Evolutionary conservation across 2,797 vertebrate species (phyloP).

Genomic region (Danio aesculapii): DNA sequence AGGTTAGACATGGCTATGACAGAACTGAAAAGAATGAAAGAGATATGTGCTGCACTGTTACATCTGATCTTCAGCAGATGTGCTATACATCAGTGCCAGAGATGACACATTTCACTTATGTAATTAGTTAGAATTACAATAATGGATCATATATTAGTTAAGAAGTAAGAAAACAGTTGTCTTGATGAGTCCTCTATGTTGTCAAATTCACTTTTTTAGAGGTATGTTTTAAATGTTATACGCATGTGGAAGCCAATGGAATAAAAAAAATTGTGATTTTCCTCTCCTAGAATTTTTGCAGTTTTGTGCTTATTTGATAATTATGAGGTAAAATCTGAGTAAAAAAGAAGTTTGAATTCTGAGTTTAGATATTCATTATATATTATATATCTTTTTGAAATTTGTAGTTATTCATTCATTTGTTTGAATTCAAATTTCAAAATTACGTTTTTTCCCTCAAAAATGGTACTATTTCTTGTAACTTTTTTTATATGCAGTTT

Average conservation of each 20-base stretch:
- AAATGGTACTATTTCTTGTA: too few relatives aligned
- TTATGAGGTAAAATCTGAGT: too few relatives aligned
- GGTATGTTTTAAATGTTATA: neutral
- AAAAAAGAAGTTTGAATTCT: too few relatives aligned
- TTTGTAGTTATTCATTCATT: too few relatives aligned
- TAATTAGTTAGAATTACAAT: slow-evolving; percentile 7
- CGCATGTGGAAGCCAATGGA: neutral
- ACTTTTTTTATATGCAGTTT: too few relatives aligned
- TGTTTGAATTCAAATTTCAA: too few relatives aligned
- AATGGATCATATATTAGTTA: neutral
- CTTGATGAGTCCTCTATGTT: neutral
- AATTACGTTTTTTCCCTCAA: too few relatives aligned
- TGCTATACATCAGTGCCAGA: neutral
- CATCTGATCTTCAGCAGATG: slow-evolving; percentile 36
- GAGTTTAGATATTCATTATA: too few relatives aligned
- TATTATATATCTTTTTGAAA: too few relatives aligned
- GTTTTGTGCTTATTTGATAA: too few relatives aligned
- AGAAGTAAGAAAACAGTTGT: neutral
- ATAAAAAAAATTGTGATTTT: too few relatives aligned
- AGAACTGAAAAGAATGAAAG: slow-evolving; percentile 35
- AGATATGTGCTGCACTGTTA: slow-evolving; percentile 35
- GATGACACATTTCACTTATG: slow-evolving; percentile 32
- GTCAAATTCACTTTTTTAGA: slow-evolving; percentile 14
- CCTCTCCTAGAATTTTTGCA: too few relatives aligned
- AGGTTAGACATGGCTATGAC: slow-evolving; percentile 26